Evolutionary conservation across 2,888 invertebrate genomes (phyloP), one percentile per base, ranked within the genome.

Genomic region (Bellardia bayeri): DNA sequence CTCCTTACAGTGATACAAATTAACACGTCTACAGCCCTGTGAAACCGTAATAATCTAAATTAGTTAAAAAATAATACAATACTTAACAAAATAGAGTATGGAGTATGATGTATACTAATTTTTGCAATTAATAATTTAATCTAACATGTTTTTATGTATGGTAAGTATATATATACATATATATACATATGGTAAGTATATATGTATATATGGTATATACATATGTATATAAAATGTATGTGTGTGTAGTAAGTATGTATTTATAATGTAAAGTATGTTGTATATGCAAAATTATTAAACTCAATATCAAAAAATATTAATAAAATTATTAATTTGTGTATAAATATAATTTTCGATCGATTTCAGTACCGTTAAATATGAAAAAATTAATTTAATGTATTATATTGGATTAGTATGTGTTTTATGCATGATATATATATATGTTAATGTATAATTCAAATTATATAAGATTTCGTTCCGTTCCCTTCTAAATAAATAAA

Each of bases 221-320:
- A 23, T 23, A 23, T 23, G n/a, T n/a, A n/a, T n/a, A n/a, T n/a
- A n/a, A n/a, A 66, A 23, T 1, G 23, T 23, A 45, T 68, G n/a
- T 75, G 14, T 61, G 13, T 58, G 23, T 66, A 76, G 23, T 63
- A 61, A 61, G 13, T 80, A 40, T 76, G 37, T 64, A 56, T 45
- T n/a, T 66, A 37, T 66, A 63, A 75, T 61, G 40, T 78, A 58
- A 16, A 54, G 23, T 58, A 54, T 81, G 16, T 42, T 72, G 40
- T 74, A 75, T 82, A 82, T 58, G 74, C 56, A 75, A 68, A 82
- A 74, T 56, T 69, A 71, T 64, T 82, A 68, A 82, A 82, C 68
- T 82, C 71, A 83, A 66, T 83, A 87, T 83, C 30, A 51, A 83
- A 87, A 81, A 83, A 80, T 79, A 86, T 80, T 37, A 63, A 51